Evolutionary conservation across 2,888 invertebrate genomes (phyloP), one percentile per base, ranked within the genome.

Genomic region (Dasysyrphus albostriatus): DNA sequence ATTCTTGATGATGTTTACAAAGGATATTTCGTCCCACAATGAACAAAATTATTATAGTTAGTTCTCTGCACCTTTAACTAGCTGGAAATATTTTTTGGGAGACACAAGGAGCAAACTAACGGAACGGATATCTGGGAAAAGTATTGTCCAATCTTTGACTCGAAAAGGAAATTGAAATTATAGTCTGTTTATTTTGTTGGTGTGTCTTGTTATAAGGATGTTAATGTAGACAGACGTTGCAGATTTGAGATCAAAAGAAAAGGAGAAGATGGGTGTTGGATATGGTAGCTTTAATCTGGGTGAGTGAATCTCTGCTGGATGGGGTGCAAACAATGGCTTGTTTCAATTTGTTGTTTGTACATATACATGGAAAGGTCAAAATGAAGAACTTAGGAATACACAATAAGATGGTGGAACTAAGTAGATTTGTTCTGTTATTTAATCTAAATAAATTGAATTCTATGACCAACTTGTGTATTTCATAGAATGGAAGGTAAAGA

Each of bases 131-230:
- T 83, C 73, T 56, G 61, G 58, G 24, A 42, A 24, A 42, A 29
- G 44, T 42, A 82, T 58, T 82, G 72, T 42, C 39, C 63, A 58
- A 78, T 83, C 74, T 83, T 79, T 70, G 69, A 74, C 69, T 83
- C 61, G 56, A 74, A 63, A 70, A 79, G 74, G 74, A 83, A 83
- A 79, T 83, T 83, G 83, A 79, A 79, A 83, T 83, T 74, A 75
- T 61, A 32, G 75, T 70, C 80, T 70, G 65, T 65, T 72, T 75
- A 24, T 72, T 80, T 72, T 80, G 72, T 76, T 83, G 24, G 74
- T 73, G 16, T 58, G 63, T 79, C 65, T 51, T 67, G 59, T 67
- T 70, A 75, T 14, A 5, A 56, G 39, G 70, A 69, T 49, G 16
- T 44, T 39, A 39, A 39, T 32, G 29, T n/a, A 34, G 19, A 70